These are phyloP conservation scores for Chrysodeixis includens DNA, from an alignment of 2,888 invertebrate species.

Conservation along the genomic window DNA sequence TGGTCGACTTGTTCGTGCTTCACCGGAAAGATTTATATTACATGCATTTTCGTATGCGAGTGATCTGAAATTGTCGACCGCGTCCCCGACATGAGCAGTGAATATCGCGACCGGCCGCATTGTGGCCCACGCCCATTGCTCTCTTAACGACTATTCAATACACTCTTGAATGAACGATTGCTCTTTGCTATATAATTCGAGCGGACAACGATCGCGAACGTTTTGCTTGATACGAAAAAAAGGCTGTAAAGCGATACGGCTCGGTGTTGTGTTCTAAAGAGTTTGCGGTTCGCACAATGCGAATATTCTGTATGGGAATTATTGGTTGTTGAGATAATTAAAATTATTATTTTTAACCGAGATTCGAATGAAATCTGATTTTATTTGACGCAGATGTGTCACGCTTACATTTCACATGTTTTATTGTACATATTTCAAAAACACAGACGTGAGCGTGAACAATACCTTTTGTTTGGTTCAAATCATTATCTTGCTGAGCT, in stretches of 20 bases:
- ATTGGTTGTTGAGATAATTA: conserved; percentile 63
- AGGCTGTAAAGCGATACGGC: conserved; percentile 84
- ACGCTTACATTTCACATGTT: conserved; percentile 1
- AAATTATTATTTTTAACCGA: conserved; percentile 16
- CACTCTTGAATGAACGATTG: conserved; percentile 87
- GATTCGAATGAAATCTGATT: not conserved
- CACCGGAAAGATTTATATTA: conserved; percentile 90
- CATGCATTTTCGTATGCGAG: conserved; percentile 87
- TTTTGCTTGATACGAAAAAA: conserved; percentile 78
- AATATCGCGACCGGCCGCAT: conserved; percentile 69
- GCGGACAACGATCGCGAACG: conserved; percentile 78
- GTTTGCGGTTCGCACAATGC: conserved; percentile 67
- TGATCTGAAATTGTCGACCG: conserved; percentile 87
- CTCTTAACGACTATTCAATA: conserved; percentile 88
- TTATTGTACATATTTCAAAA: conserved; percentile 20
- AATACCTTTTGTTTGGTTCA: conserved; percentile 40
- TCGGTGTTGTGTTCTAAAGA: conserved; percentile 71
- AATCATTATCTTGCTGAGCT: conserved; percentile 38
- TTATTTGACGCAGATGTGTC: conserved; percentile 1
- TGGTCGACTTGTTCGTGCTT: conserved; percentile 85
- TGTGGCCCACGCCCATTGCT: conserved; percentile 85
- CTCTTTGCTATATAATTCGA: conserved; percentile 85
- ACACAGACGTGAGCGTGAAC: conserved; percentile 12
- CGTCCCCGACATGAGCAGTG: conserved; percentile 61
- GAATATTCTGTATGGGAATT: conserved; percentile 69